Evolutionary conservation across 2,113 vertebrate genomes (phyloP).

Genomic region (Motacilla tschutschensis): DNA sequence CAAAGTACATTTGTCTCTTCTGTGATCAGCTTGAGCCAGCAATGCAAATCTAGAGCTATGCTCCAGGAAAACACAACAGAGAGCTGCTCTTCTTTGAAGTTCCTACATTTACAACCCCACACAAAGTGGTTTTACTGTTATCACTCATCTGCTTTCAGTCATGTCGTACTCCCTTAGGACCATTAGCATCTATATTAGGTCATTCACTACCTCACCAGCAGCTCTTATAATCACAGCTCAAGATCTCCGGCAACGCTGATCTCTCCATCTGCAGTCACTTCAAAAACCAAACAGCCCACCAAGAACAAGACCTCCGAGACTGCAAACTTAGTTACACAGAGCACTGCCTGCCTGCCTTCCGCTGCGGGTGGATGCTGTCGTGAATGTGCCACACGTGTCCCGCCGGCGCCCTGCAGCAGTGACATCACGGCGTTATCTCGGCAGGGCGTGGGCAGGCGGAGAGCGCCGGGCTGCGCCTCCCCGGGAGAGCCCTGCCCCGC

Average conservation of each 20-base stretch:
- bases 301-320: neutral
- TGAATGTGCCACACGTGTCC: neutral
- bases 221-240: neutral
- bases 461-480: neutral
- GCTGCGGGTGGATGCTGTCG: rapidly evolving
- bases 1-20: neutral
- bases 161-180: neutral
- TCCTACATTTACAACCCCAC: neutral
- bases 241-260: neutral
- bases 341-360: neutral
- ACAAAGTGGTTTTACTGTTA: neutral
- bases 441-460: neutral
- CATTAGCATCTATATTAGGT: neutral
- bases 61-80: neutral
- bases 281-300: neutral
- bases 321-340: neutral
- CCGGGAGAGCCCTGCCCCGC: constrained; percentile 16
- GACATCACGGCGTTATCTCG: constrained; percentile 25
- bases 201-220: neutral
- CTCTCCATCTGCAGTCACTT: neutral
- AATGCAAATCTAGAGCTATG: neutral
- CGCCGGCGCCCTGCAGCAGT: neutral
- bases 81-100: neutral
- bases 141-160: neutral
- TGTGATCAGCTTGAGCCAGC: neutral